phyloP scores from a whole-genome alignment of 2,113 vertebrate genomes.

The Ageneiosus marmoratus region DNA sequence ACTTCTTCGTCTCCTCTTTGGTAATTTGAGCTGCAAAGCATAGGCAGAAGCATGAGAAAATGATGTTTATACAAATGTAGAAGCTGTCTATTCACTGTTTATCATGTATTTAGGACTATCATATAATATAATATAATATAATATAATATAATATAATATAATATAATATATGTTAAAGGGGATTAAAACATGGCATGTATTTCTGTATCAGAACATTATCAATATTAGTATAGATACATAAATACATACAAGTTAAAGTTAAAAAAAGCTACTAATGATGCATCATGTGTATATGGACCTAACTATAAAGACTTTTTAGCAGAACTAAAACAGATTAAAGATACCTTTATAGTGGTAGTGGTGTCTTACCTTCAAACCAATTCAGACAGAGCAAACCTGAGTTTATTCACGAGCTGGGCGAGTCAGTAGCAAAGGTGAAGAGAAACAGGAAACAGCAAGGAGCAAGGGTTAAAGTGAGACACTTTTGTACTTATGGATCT shows the following conservation, averaged over 20 bases:
- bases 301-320: not conserved
- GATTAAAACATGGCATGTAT: not conserved
- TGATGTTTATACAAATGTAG: not conserved
- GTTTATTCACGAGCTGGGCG: conserved; percentile 43
- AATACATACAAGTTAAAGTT: not conserved
- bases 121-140: not conserved
- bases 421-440: conserved; percentile 24
- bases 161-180: not conserved
- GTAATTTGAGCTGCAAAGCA: conserved; percentile 66
- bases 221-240: not conserved
- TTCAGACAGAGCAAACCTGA: conserved; percentile 40
- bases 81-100: not conserved
- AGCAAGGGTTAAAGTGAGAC: conserved; percentile 35
- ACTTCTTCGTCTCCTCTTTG: conserved; percentile 66
- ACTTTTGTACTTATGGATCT: conserved; percentile 47
- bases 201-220: not conserved
- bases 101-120: not conserved
- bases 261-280: not conserved
- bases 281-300: not conserved
- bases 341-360: conserved; percentile 6
- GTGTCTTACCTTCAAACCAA: conserved; percentile 47
- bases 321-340: not conserved
- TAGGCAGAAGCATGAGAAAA: not conserved
- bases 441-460: conserved; percentile 47
- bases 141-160: not conserved